phyloP scores from a whole-genome alignment of 1,140 invertebrate genomes.

The Macrosteles quadrilineatus region DNA sequence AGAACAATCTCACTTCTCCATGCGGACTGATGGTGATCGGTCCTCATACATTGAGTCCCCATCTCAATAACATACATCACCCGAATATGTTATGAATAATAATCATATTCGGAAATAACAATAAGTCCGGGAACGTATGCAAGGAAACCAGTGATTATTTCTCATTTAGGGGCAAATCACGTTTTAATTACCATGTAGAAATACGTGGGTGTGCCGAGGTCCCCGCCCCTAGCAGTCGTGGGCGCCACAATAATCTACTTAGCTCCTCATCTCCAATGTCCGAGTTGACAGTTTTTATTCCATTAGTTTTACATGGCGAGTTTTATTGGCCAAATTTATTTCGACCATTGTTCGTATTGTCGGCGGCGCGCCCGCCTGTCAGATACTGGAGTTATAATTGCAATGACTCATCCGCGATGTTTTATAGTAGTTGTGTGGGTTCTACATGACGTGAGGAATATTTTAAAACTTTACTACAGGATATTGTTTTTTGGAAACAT shows the following conservation, averaged over 20 bases:
- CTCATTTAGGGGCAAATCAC: constrained; percentile 24
- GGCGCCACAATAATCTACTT: not conserved
- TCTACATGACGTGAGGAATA: too few species aligned
- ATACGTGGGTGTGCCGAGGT: too few species aligned
- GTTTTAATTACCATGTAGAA: constrained; percentile 25
- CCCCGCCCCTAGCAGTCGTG: too few species aligned
- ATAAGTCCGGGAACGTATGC: not conserved
- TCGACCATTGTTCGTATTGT: not conserved
- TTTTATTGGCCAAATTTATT: constrained; percentile 16
- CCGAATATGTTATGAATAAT: not conserved
- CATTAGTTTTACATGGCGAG: not conserved
- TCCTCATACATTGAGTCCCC: too few species aligned
- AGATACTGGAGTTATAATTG: not conserved
- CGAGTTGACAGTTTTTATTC: constrained; percentile 5
- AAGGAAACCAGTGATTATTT: constrained; percentile 12
- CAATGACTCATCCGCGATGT: too few species aligned
- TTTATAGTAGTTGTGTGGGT: too few species aligned
- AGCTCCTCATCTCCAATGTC: not conserved
- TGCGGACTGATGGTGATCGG: too few species aligned
- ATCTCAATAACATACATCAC: constrained; percentile 10
- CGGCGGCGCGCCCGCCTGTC: not conserved
- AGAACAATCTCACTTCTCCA: too few species aligned
- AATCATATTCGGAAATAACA: not conserved
- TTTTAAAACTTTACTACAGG: too few species aligned
- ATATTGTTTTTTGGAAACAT: too few species aligned